Evolutionary conservation across 2,888 invertebrate species (phyloP), one percentile per base, ranked within the genome.

Genomic region (Orchesellides sinensis): DNA sequence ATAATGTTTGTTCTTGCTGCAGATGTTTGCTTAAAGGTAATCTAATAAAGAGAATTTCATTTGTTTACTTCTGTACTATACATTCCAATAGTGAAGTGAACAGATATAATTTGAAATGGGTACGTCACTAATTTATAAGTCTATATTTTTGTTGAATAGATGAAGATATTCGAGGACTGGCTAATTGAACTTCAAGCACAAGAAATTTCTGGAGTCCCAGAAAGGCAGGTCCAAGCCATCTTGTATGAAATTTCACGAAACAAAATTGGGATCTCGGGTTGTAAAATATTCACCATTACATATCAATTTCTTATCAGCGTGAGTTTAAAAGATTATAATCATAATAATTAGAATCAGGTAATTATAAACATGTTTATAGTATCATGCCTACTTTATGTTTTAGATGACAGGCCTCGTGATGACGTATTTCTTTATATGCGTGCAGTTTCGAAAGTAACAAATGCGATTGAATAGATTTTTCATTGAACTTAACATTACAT

Each of bases 141-240:
- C 2, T 14, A 40, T 40, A 8, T 14, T 40, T 2, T 40, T 40
- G 40, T 25, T 23, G n/a, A 5, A 25, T n/a, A 59, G 56, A 19
- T 61, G 19, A 61, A 61, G 32, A 29, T 14, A 14, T 66, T 45
- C 19, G 66, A 66, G 23, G 66, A 66, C 2, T 66, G 66, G 66
- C 21, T 66, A 12, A 14, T 66, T 10, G 47, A 66, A 47, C 25
- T 66, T 12, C 66, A 23, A 66, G 45, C 40, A 5, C 45, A 2
- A 2, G 45, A 45, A 17, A 17, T 40, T 23, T 0, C 40, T n/a
- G 45, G 45, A 40, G 23, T 45, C 10, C 25, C 23, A 3, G 40
- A n/a, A 14, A 40, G 23, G 25, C 40, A 23, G 1, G 21, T 66
- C 0, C 10, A 47, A 21, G 45, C 45, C 5, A 19, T 66, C 14